Percentiles rank a stretch among this genome's conserved stretches.
These are phyloP conservation scores for Lochmaea capreae DNA, from an alignment of 2,888 invertebrate species.

Conservation along the genomic window DNA sequence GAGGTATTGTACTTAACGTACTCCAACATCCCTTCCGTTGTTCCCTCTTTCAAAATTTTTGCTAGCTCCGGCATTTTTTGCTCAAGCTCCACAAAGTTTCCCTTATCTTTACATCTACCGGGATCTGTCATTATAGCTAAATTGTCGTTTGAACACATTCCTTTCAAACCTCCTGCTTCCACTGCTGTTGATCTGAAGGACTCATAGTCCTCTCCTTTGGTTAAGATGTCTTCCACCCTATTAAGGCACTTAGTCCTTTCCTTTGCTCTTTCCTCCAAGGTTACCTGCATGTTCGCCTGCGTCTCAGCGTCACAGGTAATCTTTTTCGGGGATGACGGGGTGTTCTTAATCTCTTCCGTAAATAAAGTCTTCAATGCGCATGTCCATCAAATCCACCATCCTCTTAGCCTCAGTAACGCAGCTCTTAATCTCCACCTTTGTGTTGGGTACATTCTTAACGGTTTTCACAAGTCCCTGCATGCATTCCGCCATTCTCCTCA, in stretches of 20 bases:
- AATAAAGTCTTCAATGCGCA: neutral
- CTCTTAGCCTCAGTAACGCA: too few species aligned
- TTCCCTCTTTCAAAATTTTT: neutral
- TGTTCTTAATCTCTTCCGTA: neutral
- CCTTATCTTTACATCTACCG: neutral
- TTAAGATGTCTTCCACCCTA: neutral
- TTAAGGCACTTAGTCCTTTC: neutral
- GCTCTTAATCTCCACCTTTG: too few species aligned
- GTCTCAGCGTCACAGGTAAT: neutral
- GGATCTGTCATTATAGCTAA: neutral
- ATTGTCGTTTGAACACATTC: neutral
- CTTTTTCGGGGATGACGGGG: neutral
- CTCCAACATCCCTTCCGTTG: constrained; percentile 2
- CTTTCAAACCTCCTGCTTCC: neutral
- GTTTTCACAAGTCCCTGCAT: too few species aligned
- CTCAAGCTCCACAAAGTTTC: neutral
- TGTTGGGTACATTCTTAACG: too few species aligned
- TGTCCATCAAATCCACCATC: neutral
- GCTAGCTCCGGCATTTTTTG: neutral
- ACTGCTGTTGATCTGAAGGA: neutral
- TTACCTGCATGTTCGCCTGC: neutral
- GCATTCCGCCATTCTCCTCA: too few species aligned
- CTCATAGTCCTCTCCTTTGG: neutral
- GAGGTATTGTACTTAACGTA: constrained; percentile 1
- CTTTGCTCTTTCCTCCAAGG: too few species aligned